These are phyloP conservation scores for Mactromeris polynyma DNA, from an alignment of 2,888 invertebrate species.

Conservation along the genomic window DNA sequence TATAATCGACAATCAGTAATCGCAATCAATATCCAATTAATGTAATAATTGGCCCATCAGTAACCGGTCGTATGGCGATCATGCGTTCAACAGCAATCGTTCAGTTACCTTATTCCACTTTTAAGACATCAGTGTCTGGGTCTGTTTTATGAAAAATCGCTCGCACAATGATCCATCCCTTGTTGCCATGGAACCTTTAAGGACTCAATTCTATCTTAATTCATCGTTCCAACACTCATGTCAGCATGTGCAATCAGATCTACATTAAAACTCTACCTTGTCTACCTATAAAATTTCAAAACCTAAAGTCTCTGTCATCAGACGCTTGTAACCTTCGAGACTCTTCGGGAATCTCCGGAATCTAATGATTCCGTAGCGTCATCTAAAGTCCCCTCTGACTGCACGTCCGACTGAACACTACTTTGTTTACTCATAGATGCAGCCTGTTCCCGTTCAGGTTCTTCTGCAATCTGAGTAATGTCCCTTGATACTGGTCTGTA, in stretches of 20 bases:
- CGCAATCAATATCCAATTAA: not conserved
- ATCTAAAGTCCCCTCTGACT: constrained; percentile 66
- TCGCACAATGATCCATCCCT: too few species aligned
- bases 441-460: constrained; percentile 63
- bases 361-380: constrained; percentile 71
- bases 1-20: not conserved
- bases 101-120: too few species aligned
- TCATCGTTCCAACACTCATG: not conserved
- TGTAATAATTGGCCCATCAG: not conserved
- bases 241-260: not conserved
- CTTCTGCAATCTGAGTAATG: constrained; percentile 66
- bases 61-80: not conserved
- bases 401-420: constrained; percentile 67
- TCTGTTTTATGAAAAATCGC: too few species aligned
- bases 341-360: constrained; percentile 73
- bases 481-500: constrained; percentile 66
- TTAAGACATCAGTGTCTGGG: too few species aligned
- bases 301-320: constrained; percentile 51
- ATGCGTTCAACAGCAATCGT: not conserved
- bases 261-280: not conserved
- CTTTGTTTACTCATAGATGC: constrained; percentile 73
- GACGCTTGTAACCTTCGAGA: constrained; percentile 76
- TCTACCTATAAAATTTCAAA: constrained; percentile 16
- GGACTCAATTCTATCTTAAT: not conserved
- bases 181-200: too few species aligned